Conservation (phyloP, 64 coral and sea anemone species). For the Dendrophyllia cribrosa region DNA sequence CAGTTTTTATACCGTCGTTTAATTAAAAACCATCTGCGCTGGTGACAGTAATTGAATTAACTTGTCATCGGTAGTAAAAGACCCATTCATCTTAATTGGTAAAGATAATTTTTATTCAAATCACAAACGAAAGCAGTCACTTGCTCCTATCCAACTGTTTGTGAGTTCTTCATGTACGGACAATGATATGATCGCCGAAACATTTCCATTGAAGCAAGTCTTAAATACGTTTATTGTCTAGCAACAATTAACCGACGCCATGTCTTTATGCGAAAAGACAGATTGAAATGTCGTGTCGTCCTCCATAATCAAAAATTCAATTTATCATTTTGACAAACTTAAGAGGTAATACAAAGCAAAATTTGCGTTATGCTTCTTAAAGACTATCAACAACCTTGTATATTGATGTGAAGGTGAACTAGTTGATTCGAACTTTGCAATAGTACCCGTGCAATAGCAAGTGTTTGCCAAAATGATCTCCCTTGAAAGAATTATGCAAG, state of each 20-base stretch:
- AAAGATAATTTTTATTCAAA: neutral
- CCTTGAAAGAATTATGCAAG: too few species aligned
- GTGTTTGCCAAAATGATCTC: too few species aligned
- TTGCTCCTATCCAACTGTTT: neutral
- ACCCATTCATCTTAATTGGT: constrained; percentile 20
- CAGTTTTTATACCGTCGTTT: constrained; percentile 21
- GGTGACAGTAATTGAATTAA: constrained; percentile 55
- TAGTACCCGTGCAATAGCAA: neutral
- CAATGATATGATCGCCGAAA: neutral
- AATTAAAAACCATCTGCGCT: constrained; percentile 10
- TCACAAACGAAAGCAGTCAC: neutral
- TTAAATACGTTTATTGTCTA: neutral
- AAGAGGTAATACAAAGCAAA: constrained; percentile 23
- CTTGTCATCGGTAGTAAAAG: constrained; percentile 48
- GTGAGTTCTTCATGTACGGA: neutral
- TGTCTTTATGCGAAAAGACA: neutral
- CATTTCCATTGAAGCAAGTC: neutral
- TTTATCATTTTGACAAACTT: constrained; percentile 52
- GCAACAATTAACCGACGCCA: neutral
- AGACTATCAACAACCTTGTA: constrained; percentile 4
- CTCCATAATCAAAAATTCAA: constrained; percentile 10
- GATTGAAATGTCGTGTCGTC: neutral
- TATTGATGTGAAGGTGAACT: neutral
- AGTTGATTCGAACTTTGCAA: neutral
- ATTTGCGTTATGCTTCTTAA: constrained; percentile 51